phyloP scores from a whole-genome alignment of 2,888 invertebrate genomes.

The Hirudinaria manillensis region DNA sequence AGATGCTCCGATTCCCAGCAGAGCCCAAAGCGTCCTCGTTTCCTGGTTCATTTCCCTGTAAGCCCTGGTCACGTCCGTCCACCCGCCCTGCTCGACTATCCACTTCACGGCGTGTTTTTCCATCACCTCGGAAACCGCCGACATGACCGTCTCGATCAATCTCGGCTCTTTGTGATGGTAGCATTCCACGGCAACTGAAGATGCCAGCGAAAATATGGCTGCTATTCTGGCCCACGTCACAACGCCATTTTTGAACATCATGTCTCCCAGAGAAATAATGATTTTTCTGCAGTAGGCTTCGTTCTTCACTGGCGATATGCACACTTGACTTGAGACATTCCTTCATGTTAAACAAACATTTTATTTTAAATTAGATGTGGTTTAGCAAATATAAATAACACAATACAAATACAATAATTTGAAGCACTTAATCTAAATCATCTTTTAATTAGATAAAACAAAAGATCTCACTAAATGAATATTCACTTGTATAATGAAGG shows the following conservation, averaged over 20 bases:
- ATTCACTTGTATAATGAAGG: conserved; percentile 12
- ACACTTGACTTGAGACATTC: conserved; percentile 2
- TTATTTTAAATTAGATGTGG: not conserved
- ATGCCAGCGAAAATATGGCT: conserved; percentile 20
- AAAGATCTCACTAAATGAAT: not conserved
- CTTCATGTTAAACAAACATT: not conserved
- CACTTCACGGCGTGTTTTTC: conserved; percentile 23
- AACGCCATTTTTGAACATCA: conserved; percentile 22
- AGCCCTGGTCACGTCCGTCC: conserved; percentile 14
- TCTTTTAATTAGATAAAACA: not conserved
- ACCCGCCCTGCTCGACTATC: conserved; percentile 19
- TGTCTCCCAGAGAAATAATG: conserved; percentile 20
- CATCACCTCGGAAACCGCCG: conserved; percentile 9
- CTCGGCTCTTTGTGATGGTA: conserved; percentile 16
- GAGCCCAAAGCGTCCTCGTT: conserved; percentile 19
- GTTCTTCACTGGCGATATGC: conserved; percentile 13
- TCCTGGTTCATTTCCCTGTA: conserved; percentile 17
- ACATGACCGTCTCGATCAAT: conserved; percentile 16
- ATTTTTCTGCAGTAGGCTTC: conserved; percentile 17
- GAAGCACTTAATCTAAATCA: not conserved
- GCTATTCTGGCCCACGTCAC: conserved; percentile 24
- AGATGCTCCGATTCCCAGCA: conserved; percentile 18
- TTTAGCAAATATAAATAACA: not conserved
- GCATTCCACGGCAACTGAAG: conserved; percentile 20
- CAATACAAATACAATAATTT: not conserved